Percentiles rank a stretch among this genome's conserved stretches.
Conservation (phyloP, 2,113 vertebrate genomes). For the Columbina picui region DNA sequence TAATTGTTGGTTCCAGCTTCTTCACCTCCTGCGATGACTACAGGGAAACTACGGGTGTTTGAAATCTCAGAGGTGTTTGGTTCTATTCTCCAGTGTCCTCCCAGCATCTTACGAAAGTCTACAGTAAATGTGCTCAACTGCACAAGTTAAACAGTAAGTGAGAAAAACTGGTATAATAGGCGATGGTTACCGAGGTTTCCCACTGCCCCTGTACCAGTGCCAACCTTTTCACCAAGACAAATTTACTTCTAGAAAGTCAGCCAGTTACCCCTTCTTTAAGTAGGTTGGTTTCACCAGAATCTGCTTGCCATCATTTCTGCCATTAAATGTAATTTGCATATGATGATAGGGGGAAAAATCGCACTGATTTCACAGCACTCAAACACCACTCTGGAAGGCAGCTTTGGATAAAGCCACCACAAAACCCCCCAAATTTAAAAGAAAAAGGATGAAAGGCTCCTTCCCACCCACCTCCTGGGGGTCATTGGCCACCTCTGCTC, state of each 20-base stretch:
- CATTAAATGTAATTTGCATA: neutral
- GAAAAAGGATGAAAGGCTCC: accelerated
- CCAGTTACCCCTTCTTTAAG: neutral
- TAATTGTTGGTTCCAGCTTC: accelerated
- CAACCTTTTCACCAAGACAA: neutral
- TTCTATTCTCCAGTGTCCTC: neutral
- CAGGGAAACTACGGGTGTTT: accelerated
- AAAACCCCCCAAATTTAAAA: accelerated
- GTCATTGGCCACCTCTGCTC: neutral
- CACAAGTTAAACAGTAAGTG: accelerated
- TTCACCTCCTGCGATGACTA: neutral
- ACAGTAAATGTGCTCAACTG: neutral
- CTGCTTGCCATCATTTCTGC: neutral
- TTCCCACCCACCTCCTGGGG: accelerated
- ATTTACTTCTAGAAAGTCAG: neutral
- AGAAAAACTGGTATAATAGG: neutral
- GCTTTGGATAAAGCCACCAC: neutral
- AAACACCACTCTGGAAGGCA: neutral
- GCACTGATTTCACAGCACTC: neutral
- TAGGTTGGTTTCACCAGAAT: neutral
- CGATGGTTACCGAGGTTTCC: neutral
- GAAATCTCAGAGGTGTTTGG: neutral
- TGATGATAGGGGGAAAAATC: neutral
- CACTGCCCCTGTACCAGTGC: too few relatives aligned
- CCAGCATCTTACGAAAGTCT: neutral